Conservation (phyloP, 2,797 vertebrate genomes). For the Mormyrops attenuatus region DNA sequence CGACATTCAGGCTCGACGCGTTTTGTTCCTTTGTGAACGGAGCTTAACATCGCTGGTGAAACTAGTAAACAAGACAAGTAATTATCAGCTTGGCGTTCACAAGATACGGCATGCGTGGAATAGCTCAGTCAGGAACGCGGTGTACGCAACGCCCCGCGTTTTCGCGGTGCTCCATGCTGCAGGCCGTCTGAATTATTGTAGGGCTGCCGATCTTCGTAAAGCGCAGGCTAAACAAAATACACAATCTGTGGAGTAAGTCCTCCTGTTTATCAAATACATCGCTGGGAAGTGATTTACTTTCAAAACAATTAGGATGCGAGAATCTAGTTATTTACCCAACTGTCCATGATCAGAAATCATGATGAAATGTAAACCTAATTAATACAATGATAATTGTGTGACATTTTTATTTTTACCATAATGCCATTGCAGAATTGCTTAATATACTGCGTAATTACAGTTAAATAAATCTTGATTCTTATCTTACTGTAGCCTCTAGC, state of each 20-base stretch:
- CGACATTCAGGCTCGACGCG: conserved; percentile 24
- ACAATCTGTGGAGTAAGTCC: background rate
- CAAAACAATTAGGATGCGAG: background rate
- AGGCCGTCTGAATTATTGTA: background rate
- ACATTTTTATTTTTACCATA: conserved; percentile 1
- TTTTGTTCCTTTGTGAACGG: conserved; percentile 29
- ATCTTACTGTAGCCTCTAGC: background rate
- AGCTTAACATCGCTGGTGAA: conserved; percentile 5
- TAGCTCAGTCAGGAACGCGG: background rate
- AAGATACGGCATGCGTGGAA: conserved; percentile 36
- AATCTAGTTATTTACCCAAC: background rate
- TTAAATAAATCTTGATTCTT: conserved; percentile 9
- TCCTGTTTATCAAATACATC: background rate
- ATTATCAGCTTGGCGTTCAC: conserved; percentile 36
- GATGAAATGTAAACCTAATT: background rate
- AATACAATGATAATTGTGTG: background rate
- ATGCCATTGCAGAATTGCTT: background rate
- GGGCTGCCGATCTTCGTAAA: background rate
- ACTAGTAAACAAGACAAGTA: conserved; percentile 29
- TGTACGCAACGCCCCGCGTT: background rate
- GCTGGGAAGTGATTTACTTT: background rate
- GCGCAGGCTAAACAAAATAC: background rate
- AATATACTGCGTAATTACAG: background rate
- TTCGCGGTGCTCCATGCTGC: background rate
- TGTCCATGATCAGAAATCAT: background rate